Evolutionary conservation across 2,113 vertebrate genomes (phyloP).

Genomic region (Sturnus vulgaris): DNA sequence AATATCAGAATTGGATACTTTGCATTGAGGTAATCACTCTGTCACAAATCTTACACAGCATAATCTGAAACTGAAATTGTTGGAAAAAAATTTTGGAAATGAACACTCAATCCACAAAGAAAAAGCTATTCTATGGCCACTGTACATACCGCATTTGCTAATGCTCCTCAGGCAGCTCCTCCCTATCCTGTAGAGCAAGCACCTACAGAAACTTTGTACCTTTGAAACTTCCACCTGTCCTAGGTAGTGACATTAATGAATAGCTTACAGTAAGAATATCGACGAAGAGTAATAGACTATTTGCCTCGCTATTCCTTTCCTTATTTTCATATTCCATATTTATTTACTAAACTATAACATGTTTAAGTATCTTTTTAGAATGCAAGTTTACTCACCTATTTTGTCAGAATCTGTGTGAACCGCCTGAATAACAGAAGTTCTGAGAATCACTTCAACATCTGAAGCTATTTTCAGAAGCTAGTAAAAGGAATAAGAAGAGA

Average conservation of each 20-base stretch:
- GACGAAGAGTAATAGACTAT: background rate
- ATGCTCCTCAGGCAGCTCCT: background rate
- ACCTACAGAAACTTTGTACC: background rate
- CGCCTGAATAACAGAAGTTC: constrained; percentile 79
- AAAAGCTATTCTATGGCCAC: background rate
- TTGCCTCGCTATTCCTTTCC: background rate
- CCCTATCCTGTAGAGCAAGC: background rate
- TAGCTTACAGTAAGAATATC: background rate
- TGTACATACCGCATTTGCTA: background rate
- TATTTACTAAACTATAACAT: background rate
- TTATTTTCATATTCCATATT: background rate
- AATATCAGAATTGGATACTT: background rate
- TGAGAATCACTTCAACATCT: constrained; percentile 79
- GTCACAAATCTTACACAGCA: background rate
- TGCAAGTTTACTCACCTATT: constrained; percentile 57
- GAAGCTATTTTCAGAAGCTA: constrained; percentile 79
- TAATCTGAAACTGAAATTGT: background rate
- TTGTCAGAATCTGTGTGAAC: constrained; percentile 70
- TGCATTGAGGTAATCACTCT: background rate
- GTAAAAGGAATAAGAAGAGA: background rate
- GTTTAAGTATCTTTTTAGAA: background rate
- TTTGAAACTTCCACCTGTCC: background rate
- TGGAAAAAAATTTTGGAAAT: background rate
- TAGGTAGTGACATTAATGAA: background rate
- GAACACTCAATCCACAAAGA: background rate